Evolutionary conservation across 2,797 vertebrate genomes (phyloP), one percentile per base, ranked within the genome.

Genomic region (Gastrophryne carolinensis): DNA sequence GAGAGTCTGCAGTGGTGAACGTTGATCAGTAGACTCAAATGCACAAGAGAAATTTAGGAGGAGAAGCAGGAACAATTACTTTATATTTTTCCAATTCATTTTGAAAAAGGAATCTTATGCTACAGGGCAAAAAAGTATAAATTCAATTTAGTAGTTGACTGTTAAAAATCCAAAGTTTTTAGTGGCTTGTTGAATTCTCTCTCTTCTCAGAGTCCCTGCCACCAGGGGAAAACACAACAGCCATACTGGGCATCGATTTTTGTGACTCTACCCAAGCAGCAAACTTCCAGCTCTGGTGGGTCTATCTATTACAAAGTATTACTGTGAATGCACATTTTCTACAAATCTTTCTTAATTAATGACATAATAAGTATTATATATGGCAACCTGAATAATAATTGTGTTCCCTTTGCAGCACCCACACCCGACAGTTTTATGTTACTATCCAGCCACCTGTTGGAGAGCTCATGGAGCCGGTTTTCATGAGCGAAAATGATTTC

Each of bases 221-320:
- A 0, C 92, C 96, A 0, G 95, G 95, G 44, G 95, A 97, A 74
- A 90, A 86, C 0, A 80, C 88, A 73, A 91, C 82, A 0, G 92
- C 92, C 9, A 88, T 95, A 78, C 94, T 99, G 94, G 98, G 97
- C 78, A 96, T 99, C 5, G 96, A 99, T 82, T 99, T 99, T 88
- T 97, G 95, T 1, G 98, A 99, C 83, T 99, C 98, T 0, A 99
- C 97, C 11, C 97, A 99, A 83, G 93, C 93, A 0, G 98, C 97
- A 17, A 99, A 98, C 88, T 98, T 99, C 89, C 98, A 99, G 87
- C 89, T 99, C 63, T 98, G 97, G 98, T 99, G 81, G 88, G 93
- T 19, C 0, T 10, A 23, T 37, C 34, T 8, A 6, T 24, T 13
- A 32, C 27, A 12, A 62, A 11, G 30, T 34, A n/a, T 29, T n/a